Base-by-base conservation (phyloP, 2,113 vertebrate species). In the Trogon melanurus region DNA sequence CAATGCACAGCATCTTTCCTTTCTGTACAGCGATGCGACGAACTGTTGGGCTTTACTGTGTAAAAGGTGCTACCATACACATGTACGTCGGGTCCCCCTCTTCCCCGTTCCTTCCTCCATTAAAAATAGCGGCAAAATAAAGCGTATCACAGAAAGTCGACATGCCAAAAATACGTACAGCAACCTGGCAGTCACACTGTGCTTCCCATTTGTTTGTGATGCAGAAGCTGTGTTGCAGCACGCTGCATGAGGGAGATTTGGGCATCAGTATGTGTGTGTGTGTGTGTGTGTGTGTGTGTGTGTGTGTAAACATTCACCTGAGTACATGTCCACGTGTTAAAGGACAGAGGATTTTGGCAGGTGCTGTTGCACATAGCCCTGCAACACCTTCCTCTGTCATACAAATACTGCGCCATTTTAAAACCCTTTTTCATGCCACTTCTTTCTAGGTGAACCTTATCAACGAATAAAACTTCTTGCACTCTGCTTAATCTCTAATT, bases 61-160 rank as follows among this genome's bases (percentile, higher is more conserved):
- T 30, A 8, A 64, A 93, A 79, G 23, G 50, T 56, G 61, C 23
- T 30, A 9, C 44, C 4, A 22, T 11, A 58, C 29, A 11, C 17
- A 23, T 48, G 21, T 10, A 8, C 4, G 26, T 23, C 8, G 3
- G 10, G 23, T 69, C 10, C 22, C 22, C 6, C 26, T 41, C 41
- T 41, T 41, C 7, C 6, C 18, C 20, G 8, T 13, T 17, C n/a
- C 16, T 13, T 3, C 4, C 5, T 2, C 14, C 21, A 20, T 13
- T 9, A 56, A 82, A 95, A 72, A 34, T 0, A 1, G 36, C n/a
- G 44, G 44, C 25, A 71, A 66, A 83, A 80, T 2, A 4, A 47
- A 71, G n/a, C 66, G 74, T 87, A 45, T 36, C 26, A 41, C 32
- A 36, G 56, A 58, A 84, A 74, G 51, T 5, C 0, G 0, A 50